phyloP scores from a whole-genome alignment of 2,113 vertebrate genomes.

The Copsychus sechellarum region DNA sequence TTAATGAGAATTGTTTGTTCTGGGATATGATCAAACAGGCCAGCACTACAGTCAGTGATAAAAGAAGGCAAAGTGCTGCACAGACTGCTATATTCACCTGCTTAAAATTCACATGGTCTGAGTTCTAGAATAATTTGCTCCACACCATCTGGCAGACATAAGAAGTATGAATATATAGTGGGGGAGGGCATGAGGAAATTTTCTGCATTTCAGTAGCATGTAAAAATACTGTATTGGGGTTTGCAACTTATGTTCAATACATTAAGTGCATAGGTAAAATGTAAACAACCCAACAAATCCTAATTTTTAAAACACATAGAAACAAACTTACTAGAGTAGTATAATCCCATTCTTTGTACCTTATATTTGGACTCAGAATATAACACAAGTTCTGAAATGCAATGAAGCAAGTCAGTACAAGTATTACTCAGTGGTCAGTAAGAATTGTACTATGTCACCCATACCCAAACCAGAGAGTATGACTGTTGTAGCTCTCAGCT shows the following conservation, averaged over 20 bases:
- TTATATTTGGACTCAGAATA: not conserved
- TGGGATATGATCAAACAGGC: constrained; percentile 29
- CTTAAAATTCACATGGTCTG: constrained; percentile 69
- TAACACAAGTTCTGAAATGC: not conserved
- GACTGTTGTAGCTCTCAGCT: not conserved
- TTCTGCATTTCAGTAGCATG: not conserved
- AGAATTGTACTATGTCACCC: not conserved
- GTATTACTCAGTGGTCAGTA: not conserved
- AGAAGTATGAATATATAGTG: constrained; percentile 8
- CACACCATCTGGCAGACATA: constrained; percentile 69
- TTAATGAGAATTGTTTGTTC: constrained; percentile 3
- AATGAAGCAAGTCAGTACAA: not conserved
- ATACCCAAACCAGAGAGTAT: not conserved
- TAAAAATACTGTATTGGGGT: constrained; percentile 30
- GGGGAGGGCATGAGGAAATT: constrained; percentile 9
- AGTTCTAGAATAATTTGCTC: constrained; percentile 70
- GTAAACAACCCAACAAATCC: constrained; percentile 29
- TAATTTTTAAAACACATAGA: constrained; percentile 8
- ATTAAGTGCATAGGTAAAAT: constrained; percentile 7
- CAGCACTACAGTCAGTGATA: not conserved
- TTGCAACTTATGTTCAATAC: constrained; percentile 9
- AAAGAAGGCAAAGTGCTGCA: constrained; percentile 10
- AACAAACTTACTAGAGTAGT: not conserved
- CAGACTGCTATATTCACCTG: constrained; percentile 53
- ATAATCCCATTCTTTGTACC: not conserved